Evolutionary conservation across 2,888 invertebrate species (phyloP), one percentile per base, ranked within the genome.

Genomic region (Ophion obscuratus): DNA sequence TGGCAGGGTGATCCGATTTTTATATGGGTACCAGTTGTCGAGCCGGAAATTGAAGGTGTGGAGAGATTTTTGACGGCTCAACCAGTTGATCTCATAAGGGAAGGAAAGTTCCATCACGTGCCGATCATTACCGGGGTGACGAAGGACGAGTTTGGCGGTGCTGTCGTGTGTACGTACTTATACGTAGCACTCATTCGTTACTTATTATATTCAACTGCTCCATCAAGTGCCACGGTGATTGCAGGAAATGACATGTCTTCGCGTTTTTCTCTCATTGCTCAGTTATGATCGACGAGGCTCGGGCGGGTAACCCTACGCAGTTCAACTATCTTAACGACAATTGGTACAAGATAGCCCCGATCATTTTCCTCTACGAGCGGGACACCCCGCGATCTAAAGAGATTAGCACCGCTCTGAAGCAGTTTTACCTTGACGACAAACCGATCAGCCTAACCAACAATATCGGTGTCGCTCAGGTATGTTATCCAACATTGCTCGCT

Each of bases 101-200:
- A 95, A 75, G 96, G 96, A 6, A 94, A 95, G 62, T 95, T 96
- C 85, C 94, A 95, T 88, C 94, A 95, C 62, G 96, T 97, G 14
- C 97, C 97, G 0, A 93, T 96, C 78, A 95, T 97, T 79, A 95
- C 96, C 82, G 96, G 96, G 74, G 95, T 96, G 90, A 96, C 96
- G 0, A 95, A 95, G 68, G 95, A 96, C 86, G 97, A 97, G 93
- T 96, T 96, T 93, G 95, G 95, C 84, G 95, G 95, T 89, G 95
- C 95, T 85, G 96, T 96, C 24, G 95, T 95, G 87, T 92, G 97
- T 97, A 90, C 95, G 95, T 59, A 31, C 40, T 11, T 40, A 40
- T 40, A 40, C 40, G 40, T 40, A 40, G 40, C 40, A 40, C 40
- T 40, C 9, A 40, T 40, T 40, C 7, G 40, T 73, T 36, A 31